Conservation (phyloP, 1,140 invertebrate genomes). For the Acromyrmex heyeri region DNA sequence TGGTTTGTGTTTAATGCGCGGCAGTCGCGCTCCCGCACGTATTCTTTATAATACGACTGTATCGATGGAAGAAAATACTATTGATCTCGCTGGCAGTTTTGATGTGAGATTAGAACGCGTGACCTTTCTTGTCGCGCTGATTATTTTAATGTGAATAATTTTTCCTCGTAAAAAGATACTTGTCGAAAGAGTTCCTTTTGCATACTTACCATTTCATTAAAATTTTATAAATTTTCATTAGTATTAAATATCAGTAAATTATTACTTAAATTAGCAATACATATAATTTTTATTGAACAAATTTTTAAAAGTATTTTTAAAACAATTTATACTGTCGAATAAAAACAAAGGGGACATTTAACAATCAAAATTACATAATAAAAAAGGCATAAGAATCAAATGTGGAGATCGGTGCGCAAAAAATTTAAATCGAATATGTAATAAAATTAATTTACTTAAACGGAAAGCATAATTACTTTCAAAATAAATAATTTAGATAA, state of each 20-base stretch:
- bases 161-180: background rate
- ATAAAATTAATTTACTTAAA: too few relatives aligned
- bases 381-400: too few relatives aligned
- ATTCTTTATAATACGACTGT: constrained; percentile 27
- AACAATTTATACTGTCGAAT: background rate
- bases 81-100: constrained; percentile 40
- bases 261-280: background rate
- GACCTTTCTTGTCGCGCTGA: background rate
- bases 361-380: too few relatives aligned
- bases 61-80: constrained; percentile 55
- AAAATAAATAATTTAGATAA: background rate
- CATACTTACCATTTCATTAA: background rate
- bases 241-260: too few relatives aligned
- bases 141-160: constrained; percentile 10
- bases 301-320: background rate
- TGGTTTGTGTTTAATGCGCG: constrained; percentile 56
- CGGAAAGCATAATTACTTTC: background rate
- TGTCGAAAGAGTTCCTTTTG: background rate
- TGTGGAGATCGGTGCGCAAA: too few relatives aligned
- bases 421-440: too few relatives aligned
- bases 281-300: background rate
- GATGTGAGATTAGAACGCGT: background rate
- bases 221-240: background rate
- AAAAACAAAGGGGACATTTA: too few relatives aligned
- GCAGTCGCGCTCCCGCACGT: constrained; percentile 34